Percentiles rank a stretch among this genome's conserved stretches.
phyloP scores from a whole-genome alignment of 2,797 vertebrate species.

The Acridotheres tristis region DNA sequence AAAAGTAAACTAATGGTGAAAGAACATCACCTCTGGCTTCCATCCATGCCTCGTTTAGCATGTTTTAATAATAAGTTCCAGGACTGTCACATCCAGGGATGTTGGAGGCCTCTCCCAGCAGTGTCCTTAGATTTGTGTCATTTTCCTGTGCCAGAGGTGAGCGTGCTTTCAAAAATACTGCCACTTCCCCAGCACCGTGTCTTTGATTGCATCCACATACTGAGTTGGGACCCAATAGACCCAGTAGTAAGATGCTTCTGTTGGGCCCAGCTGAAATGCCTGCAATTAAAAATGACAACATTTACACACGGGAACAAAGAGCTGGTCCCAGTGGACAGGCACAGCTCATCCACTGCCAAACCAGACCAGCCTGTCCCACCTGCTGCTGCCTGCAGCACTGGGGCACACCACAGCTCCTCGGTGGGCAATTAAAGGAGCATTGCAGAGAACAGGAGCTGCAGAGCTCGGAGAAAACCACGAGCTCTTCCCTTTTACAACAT shows the following conservation, averaged over 20 bases:
- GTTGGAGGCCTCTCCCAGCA: slow-evolving; percentile 83
- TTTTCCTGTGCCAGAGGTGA: slow-evolving; percentile 93
- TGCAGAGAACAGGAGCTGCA: neutral
- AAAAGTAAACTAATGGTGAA: slow-evolving; percentile 82
- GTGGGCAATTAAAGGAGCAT: neutral
- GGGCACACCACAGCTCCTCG: no score
- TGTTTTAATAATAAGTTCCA: slow-evolving; percentile 77
- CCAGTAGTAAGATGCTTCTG: slow-evolving; percentile 99
- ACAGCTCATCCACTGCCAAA: neutral
- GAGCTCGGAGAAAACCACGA: accelerated
- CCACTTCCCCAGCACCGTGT: slow-evolving; percentile 99
- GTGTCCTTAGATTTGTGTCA: slow-evolving; percentile 84
- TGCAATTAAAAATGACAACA: slow-evolving; percentile 73
- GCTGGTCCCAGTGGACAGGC: neutral
- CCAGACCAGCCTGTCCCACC: neutral
- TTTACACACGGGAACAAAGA: slow-evolving; percentile 35
- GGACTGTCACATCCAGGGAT: slow-evolving; percentile 76
- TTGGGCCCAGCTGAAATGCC: slow-evolving; percentile 99
- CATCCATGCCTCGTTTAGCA: slow-evolving; percentile 73
- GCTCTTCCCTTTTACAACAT: neutral
- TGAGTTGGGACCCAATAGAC: slow-evolving; percentile 99
- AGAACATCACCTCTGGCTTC: slow-evolving; percentile 86
- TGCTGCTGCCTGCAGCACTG: neutral
- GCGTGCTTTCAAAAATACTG: slow-evolving; percentile 99
- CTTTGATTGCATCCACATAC: slow-evolving; percentile 99